Percentiles rank a stretch among this genome's conserved stretches.
phyloP scores from a whole-genome alignment of 2,113 vertebrate species.

The Clupea harengus region DNA sequence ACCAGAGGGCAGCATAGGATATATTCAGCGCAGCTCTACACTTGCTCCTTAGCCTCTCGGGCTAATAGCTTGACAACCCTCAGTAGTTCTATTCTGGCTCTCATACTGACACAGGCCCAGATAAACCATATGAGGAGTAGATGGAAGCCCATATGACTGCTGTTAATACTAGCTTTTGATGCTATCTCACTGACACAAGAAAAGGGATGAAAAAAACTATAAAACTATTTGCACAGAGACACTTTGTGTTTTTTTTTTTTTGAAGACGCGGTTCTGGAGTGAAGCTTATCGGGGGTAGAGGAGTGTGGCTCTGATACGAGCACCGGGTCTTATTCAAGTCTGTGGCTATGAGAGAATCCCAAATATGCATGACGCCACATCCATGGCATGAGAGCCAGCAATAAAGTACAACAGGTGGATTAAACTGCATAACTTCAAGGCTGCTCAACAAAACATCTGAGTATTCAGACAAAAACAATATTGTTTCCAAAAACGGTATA shows the following conservation, averaged over 20 bases:
- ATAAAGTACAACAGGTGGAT: not conserved
- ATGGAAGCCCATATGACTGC: not conserved
- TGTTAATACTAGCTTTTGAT: not conserved
- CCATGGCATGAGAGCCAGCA: not conserved
- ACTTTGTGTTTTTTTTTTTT: not conserved
- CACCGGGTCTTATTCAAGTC: not conserved
- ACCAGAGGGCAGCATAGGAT: not conserved
- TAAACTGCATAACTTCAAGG: not conserved
- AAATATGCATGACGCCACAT: not conserved
- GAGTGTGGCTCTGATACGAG: not conserved
- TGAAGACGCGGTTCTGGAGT: not conserved
- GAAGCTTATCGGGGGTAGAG: not conserved
- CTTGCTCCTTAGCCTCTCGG: not conserved
- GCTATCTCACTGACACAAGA: not conserved
- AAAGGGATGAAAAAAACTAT: not conserved
- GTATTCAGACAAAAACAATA: not conserved
- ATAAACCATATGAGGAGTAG: not conserved
- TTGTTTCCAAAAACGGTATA: not conserved
- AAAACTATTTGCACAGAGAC: not conserved
- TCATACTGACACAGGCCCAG: not conserved
- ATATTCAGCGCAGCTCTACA: not conserved
- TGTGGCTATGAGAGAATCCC: not conserved
- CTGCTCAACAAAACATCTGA: not conserved
- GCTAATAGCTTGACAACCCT: too few species aligned
- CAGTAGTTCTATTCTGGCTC: not conserved